These are phyloP conservation scores for Platalea minor DNA, from an alignment of 2,797 vertebrate species.

Conservation along the genomic window DNA sequence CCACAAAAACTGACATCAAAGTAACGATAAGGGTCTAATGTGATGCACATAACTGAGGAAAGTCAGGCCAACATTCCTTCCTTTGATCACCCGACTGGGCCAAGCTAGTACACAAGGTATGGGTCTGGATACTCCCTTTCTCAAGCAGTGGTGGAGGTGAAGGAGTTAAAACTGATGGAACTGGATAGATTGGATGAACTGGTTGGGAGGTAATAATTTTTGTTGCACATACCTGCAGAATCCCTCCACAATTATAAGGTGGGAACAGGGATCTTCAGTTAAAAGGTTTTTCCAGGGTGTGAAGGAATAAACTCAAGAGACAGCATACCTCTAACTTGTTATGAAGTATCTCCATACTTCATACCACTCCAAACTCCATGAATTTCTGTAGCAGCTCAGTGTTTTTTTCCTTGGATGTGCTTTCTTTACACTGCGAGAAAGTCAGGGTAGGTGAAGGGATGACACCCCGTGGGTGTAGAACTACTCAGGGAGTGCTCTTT, in stretches of 20 bases:
- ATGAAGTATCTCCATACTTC: not conserved
- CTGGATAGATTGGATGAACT: slow-evolving; percentile 22
- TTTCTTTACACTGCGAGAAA: not conserved
- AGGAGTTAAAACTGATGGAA: slow-evolving; percentile 24
- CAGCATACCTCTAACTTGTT: not conserved
- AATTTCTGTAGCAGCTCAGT: not conserved
- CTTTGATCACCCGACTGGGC: slow-evolving; percentile 29
- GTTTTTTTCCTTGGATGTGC: not conserved
- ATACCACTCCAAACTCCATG: not conserved
- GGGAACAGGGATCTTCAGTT: not conserved
- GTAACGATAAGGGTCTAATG: slow-evolving; percentile 28
- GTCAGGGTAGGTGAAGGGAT: not conserved
- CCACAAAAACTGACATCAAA: slow-evolving; percentile 55
- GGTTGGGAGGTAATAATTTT: not conserved
- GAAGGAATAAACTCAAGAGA: not conserved
- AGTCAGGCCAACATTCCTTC: slow-evolving; percentile 42
- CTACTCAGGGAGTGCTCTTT: not conserved
- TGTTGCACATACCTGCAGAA: not conserved
- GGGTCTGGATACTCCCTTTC: slow-evolving; percentile 16
- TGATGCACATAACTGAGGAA: not conserved
- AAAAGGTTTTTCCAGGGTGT: not conserved
- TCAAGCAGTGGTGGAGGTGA: not conserved
- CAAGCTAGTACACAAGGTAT: not conserved
- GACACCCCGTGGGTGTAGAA: fast-evolving
- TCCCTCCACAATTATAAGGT: not conserved